These are phyloP conservation scores for Caretta caretta DNA, from an alignment of 2,113 vertebrate species.

Conservation along the genomic window DNA sequence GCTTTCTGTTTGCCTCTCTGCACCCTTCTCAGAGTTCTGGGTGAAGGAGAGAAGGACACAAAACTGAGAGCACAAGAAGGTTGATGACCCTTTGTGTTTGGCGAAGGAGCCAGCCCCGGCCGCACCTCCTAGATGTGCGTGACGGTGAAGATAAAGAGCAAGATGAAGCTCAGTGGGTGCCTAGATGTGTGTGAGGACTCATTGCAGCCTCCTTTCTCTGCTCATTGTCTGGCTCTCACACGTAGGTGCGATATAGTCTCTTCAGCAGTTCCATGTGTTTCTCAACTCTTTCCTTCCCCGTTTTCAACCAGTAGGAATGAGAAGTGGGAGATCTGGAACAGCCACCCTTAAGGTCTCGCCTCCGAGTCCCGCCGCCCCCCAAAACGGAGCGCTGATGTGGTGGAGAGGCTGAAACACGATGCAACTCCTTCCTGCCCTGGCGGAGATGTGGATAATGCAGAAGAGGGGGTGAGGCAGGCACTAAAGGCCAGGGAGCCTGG, in stretches of 20 bases:
- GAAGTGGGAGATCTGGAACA: too few species aligned
- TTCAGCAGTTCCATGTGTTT: not conserved
- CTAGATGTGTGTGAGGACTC: not conserved
- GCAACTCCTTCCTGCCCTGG: not conserved
- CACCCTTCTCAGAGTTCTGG: not conserved
- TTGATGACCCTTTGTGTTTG: not conserved
- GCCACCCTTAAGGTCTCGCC: too few species aligned
- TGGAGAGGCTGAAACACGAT: not conserved
- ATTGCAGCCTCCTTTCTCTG: not conserved
- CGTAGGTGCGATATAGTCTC: not conserved
- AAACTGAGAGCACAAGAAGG: fast-evolving
- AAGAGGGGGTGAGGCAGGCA: not conserved
- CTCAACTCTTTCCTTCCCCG: not conserved
- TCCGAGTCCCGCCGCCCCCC: not conserved
- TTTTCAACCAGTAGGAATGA: too few species aligned
- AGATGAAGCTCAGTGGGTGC: not conserved
- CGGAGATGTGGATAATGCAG: not conserved
- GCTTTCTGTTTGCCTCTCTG: not conserved
- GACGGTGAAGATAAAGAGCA: not conserved
- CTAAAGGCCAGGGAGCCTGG: not conserved
- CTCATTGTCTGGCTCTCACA: not conserved
- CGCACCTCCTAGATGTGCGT: not conserved
- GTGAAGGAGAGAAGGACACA: not conserved
- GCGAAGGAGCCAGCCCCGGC: not conserved
- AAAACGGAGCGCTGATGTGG: not conserved